Conservation (phyloP, 2,113 vertebrate species). For the Otocyon megalotis region DNA sequence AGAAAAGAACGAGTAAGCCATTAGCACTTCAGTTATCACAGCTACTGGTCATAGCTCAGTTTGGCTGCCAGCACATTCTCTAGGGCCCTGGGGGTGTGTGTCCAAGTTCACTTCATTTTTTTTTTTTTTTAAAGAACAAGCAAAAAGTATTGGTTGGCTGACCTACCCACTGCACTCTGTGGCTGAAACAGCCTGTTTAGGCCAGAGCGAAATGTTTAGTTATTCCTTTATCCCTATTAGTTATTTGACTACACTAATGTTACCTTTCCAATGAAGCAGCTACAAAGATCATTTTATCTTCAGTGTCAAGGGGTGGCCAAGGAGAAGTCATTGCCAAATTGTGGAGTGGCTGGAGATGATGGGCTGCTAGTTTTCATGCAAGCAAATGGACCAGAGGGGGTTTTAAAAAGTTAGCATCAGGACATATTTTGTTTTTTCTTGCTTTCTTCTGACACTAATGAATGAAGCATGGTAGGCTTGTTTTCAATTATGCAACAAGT, state of each 20-base stretch:
- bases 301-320: constrained; percentile 3
- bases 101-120: constrained; percentile 44
- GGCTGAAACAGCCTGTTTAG: background rate
- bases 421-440: background rate
- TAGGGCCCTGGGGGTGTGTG: background rate
- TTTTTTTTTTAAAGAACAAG: constrained; percentile 59
- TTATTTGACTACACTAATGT: background rate
- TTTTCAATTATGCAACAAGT: constrained; percentile 78
- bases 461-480: constrained; percentile 71
- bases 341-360: background rate
- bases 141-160: constrained; percentile 25
- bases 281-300: constrained; percentile 58
- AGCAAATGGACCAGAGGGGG: constrained; percentile 41
- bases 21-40: background rate
- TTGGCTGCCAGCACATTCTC: background rate
- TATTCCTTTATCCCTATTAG: constrained; percentile 1
- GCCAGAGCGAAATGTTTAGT: constrained; percentile 34
- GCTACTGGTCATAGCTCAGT: background rate
- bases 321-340: background rate
- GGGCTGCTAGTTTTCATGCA: constrained; percentile 47
- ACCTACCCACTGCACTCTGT: accelerated
- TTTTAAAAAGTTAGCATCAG: constrained; percentile 59
- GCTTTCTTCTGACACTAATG: constrained; percentile 50
- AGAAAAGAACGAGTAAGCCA: background rate
- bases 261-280: constrained; percentile 57